phyloP scores from a whole-genome alignment of 2,113 vertebrate species.

The Zootoca vivipara region DNA sequence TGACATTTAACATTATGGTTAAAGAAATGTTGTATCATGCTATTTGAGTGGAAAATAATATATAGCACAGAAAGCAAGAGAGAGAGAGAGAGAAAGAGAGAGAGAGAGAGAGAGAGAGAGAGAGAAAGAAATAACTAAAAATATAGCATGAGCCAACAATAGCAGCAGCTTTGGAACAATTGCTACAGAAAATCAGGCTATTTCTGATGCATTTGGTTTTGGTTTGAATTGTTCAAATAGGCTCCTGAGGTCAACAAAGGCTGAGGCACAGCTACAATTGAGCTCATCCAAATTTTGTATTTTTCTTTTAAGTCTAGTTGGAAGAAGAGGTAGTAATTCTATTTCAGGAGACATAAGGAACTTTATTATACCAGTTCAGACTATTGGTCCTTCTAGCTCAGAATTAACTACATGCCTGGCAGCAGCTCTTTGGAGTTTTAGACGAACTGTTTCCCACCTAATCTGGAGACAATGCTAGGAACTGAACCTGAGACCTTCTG shows the following conservation, averaged over 20 bases:
- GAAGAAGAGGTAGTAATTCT: not conserved
- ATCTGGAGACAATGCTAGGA: too few relatives aligned
- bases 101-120: not conserved
- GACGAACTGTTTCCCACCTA: too few relatives aligned
- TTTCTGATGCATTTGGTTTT: conserved; percentile 11
- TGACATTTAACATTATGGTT: conserved; percentile 58
- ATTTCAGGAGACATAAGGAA: too few relatives aligned
- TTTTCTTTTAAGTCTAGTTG: not conserved
- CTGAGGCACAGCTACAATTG: not conserved
- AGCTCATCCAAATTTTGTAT: not conserved
- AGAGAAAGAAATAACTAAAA: conserved; percentile 16
- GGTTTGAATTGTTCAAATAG: not conserved
- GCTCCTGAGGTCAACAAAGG: not conserved
- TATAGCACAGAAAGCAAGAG: not conserved
- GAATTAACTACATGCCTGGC: too few relatives aligned
- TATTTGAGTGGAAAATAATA: conserved; percentile 70
- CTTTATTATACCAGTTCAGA: not conserved
- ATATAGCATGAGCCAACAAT: not conserved
- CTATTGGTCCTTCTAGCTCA: not conserved
- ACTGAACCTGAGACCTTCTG: too few relatives aligned
- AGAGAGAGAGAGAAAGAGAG: not conserved
- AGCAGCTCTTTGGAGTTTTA: too few relatives aligned
- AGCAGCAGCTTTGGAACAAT: conserved; percentile 18
- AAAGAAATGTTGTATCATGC: conserved; percentile 68
- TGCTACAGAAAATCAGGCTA: conserved; percentile 15